Evolutionary conservation across 37 sponge, comb jelly and placozoan species (phyloP).

Genomic region (Petrosia ficiformis): DNA sequence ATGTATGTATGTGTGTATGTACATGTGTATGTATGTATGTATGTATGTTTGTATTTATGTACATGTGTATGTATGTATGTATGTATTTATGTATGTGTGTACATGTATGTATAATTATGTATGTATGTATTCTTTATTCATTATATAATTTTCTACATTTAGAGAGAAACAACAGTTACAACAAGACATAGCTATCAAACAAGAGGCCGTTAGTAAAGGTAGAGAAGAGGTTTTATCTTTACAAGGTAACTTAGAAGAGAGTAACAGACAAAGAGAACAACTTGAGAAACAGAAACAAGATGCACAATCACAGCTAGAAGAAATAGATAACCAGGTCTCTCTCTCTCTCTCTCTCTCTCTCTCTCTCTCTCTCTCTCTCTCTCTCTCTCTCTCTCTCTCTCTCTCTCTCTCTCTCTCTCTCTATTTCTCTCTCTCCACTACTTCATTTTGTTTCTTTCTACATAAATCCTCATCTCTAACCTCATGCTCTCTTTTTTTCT

Average conservation of each 20-base stretch:
- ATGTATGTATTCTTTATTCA: too few relatives aligned
- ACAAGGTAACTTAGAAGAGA: constrained; percentile 23
- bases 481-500: too few relatives aligned
- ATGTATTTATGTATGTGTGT: too few relatives aligned
- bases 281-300: constrained; percentile 59
- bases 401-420: constrained; percentile 22
- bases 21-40: too few relatives aligned
- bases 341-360: background rate
- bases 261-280: constrained; percentile 17
- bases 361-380: constrained; percentile 37
- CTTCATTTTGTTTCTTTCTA: too few relatives aligned
- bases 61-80: too few relatives aligned
- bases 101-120: too few relatives aligned
- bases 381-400: constrained; percentile 17
- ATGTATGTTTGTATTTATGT: too few relatives aligned
- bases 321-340: constrained; percentile 56
- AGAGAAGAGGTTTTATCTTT: constrained; percentile 36
- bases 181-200: constrained; percentile 38
- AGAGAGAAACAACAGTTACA: constrained; percentile 50
- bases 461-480: background rate
- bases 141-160: too few relatives aligned
- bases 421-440: background rate
- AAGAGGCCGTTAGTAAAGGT: constrained; percentile 39
- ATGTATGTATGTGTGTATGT: too few relatives aligned
- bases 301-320: constrained; percentile 44